These are phyloP conservation scores for Pholis gunnellus DNA, from an alignment of 2,113 vertebrate species.

Conservation along the genomic window DNA sequence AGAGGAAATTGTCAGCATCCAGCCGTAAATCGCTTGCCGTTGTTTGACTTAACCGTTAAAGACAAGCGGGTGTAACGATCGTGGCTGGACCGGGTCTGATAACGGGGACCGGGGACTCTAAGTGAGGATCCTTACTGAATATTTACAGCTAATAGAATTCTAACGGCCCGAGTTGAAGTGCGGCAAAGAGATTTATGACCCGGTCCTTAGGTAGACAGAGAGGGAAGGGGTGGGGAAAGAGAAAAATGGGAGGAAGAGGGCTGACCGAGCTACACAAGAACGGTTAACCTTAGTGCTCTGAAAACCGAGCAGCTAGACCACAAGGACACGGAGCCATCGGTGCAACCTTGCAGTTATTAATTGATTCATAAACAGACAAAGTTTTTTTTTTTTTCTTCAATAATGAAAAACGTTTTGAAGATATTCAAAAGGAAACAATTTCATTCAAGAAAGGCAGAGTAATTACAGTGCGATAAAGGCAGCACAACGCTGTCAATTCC, in stretches of 20 bases:
- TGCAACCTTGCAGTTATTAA: conserved; percentile 2
- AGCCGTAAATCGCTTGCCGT: conserved; percentile 47
- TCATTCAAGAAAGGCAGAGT: not conserved
- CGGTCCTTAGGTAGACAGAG: conserved; percentile 28
- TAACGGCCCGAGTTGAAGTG: conserved; percentile 64
- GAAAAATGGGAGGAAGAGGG: conserved; percentile 3
- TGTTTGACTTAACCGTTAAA: conserved; percentile 67
- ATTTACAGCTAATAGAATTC: conserved; percentile 81
- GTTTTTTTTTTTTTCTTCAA: not conserved
- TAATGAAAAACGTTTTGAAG: conserved; percentile 4
- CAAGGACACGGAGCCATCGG: conserved; percentile 6
- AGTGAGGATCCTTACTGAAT: conserved; percentile 69
- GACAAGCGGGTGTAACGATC: conserved; percentile 33
- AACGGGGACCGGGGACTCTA: conserved; percentile 55
- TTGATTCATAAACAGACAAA: conserved; percentile 14
- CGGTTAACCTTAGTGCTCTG: conserved; percentile 33
- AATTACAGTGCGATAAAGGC: conserved; percentile 12
- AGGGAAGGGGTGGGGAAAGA: not conserved
- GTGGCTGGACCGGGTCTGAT: conserved; percentile 63
- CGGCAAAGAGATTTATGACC: conserved; percentile 65
- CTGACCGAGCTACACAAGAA: conserved; percentile 42
- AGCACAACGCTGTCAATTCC: conserved; percentile 3
- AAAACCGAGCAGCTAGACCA: conserved; percentile 31
- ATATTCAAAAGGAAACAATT: conserved; percentile 7
- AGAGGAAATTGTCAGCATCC: conserved; percentile 38